Evolutionary conservation across 2,797 vertebrate genomes (phyloP).

Genomic region (Phoebastria nigripes): DNA sequence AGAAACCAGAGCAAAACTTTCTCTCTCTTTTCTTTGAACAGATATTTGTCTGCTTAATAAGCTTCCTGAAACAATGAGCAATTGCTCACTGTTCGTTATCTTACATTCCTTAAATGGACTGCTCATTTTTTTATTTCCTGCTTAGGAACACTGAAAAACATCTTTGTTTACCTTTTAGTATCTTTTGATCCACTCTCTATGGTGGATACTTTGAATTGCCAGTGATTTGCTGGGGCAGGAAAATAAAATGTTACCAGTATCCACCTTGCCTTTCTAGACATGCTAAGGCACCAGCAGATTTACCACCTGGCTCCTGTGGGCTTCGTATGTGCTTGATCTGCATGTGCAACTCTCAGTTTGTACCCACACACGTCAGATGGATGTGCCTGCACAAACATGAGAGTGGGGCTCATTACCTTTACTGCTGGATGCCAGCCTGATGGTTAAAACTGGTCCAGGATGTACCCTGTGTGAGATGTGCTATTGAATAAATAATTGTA

Average conservation of each 20-base stretch:
- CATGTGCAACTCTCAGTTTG: neutral
- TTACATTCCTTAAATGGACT: neutral
- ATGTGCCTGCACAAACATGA: neutral
- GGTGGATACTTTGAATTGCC: neutral
- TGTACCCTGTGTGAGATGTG: neutral
- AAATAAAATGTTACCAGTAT: neutral
- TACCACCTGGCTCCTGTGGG: neutral
- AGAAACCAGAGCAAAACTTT: neutral
- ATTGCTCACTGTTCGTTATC: neutral
- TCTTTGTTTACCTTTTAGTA: neutral
- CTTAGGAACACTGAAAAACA: neutral
- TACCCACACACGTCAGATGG: fast-evolving
- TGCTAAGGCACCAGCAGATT: neutral
- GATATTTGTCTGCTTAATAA: neutral
- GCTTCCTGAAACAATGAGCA: neutral
- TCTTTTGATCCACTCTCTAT: neutral
- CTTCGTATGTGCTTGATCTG: fast-evolving
- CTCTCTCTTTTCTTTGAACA: neutral
- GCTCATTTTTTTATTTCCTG: neutral
- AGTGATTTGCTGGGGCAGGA: neutral
- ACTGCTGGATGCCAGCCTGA: neutral
- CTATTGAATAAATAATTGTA: neutral
- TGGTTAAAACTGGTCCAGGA: neutral
- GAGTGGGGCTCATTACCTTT: neutral
- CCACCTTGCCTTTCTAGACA: neutral